Base-by-base conservation (phyloP, 2,888 invertebrate genomes). In the Frankliniella intonsa region DNA sequence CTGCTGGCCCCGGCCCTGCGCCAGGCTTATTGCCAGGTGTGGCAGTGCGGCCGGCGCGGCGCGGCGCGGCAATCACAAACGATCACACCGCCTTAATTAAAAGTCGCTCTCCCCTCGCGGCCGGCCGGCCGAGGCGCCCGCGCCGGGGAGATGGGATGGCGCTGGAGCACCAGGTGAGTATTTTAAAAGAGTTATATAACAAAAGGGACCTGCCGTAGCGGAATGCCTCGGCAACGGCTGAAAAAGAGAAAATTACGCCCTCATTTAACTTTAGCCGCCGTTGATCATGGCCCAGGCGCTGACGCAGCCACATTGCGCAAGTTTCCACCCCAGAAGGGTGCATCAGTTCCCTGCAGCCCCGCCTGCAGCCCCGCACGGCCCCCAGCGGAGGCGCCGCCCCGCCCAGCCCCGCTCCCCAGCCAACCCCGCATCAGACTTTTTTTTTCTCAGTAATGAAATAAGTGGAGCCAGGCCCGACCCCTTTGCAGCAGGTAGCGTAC, bases 401-500 rank as follows among this genome's bases (percentile, higher is more conserved):
- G 3, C 55, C 55, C 55, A 12, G 1, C 55, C 55, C 3, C 55
- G 10, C 51, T 51, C 17, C 55, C 55, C 55, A 55, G 2, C 55
- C 55, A n/a, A n/a, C n/a, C n/a, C n/a, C n/a, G n/a, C 55, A 12
- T 55, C 38, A 38, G 38, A 3, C 5, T 5, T 38, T 38, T 38
- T 76, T 76, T 76, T 22, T 76, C 25, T 25, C 22, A 12, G 69
- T 76, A 76, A 76, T 76, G 69, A 76, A 76, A 76, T 76, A 76
- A 76, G 69, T 76, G 12, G 22, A 25, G 69, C 69, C 69, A 7
- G 9, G 19, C 10, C 69, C 69, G 22, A 22, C 69, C 69, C 69
- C 69, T 76, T 9, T 25, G 22, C 69, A 7, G 8, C 62, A 62
- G 62, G 62, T 62, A 62, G 19, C 19, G 62, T 14, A 62, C 62